Conservation (phyloP, 92 coral and sea anemone genomes). For the Epizoanthus ramosus region DNA sequence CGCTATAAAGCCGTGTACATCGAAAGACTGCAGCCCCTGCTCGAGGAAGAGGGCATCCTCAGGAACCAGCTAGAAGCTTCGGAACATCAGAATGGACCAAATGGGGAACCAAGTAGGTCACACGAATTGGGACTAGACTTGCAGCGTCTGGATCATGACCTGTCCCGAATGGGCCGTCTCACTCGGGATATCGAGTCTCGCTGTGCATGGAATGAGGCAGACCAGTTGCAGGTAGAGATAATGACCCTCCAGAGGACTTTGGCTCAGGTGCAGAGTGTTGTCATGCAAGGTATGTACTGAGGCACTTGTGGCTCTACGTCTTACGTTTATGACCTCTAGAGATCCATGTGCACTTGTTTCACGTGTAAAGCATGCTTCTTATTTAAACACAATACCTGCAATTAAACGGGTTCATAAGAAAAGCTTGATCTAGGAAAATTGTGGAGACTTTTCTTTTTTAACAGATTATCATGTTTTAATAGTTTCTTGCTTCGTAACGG, state of each 20-base stretch:
- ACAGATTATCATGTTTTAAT: no score
- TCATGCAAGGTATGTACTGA: constrained; percentile 48
- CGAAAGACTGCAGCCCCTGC: constrained; percentile 53
- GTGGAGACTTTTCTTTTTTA: no score
- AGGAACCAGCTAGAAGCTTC: constrained; percentile 34
- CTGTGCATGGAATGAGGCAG: constrained; percentile 50
- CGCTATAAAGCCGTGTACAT: constrained; percentile 53
- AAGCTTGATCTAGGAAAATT: no score
- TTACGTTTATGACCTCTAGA: not conserved
- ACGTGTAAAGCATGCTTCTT: no score
- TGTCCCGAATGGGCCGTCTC: constrained; percentile 49
- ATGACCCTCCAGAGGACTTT: constrained; percentile 39
- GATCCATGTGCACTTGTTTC: not conserved
- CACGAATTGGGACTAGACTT: constrained; percentile 64
- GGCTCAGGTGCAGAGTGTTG: constrained; percentile 42
- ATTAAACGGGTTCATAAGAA: no score
- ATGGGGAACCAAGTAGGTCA: constrained; percentile 35
- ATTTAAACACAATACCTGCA: no score
- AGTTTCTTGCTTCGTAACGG: no score
- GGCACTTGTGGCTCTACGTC: not conserved
- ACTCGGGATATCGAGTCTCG: constrained; percentile 56
- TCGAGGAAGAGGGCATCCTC: constrained; percentile 42
- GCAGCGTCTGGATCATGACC: constrained; percentile 57
- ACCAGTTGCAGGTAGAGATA: constrained; percentile 36
- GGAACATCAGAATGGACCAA: constrained; percentile 29